Base-by-base conservation (phyloP, 1,140 invertebrate species). In the Bilobella aurantiaca region DNA sequence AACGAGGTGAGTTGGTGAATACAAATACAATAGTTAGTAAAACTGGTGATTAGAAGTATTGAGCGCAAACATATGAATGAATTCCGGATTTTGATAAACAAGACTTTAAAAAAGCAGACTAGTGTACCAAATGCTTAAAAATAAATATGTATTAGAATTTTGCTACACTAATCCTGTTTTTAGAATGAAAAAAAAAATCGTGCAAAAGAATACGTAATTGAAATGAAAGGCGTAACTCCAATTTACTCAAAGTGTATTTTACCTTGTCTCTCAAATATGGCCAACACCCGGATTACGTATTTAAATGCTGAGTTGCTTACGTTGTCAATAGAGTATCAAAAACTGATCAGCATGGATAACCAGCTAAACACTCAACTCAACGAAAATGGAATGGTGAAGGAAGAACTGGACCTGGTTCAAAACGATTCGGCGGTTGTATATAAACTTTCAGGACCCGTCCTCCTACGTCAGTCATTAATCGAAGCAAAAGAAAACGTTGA, bases 311-410 rank as follows among this genome's bases (percentile, higher is more conserved):
- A 53, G 8, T 12, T 57, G n/a, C 25, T 37, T 62, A 21, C 37
- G 8, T 12, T 57, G n/a, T 30, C 28, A 58, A 21, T 30, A 68
- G 66, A 64, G 37, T 64, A 64, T 29, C 66, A 68, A 27, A 68
- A 68, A 37, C n/a, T 58, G 12, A 46, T 64, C 3, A 53, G n/a
- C 25, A 37, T 64, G 2, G 56, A 58, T 21, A 56, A 37, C n/a
- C 62, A 64, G 27, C 47, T 68, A 58, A 60, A 68, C 5, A 68
- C 66, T 23, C 66, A 68, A 47, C 42, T 60, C 2, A 68, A 68
- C 34, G 66, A 68, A 42, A 68, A 64, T 62, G 3, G 29, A 30
- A 68, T 68, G 66, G 66, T 68, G 18, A 60, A 68, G 56, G 66
- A 68, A 61, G 66, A 68, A 62, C 27, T 68, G 16, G 59, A 53